These are phyloP conservation scores for Rhagonycha fulva DNA, from an alignment of 2,888 invertebrate genomes.

Conservation along the genomic window DNA sequence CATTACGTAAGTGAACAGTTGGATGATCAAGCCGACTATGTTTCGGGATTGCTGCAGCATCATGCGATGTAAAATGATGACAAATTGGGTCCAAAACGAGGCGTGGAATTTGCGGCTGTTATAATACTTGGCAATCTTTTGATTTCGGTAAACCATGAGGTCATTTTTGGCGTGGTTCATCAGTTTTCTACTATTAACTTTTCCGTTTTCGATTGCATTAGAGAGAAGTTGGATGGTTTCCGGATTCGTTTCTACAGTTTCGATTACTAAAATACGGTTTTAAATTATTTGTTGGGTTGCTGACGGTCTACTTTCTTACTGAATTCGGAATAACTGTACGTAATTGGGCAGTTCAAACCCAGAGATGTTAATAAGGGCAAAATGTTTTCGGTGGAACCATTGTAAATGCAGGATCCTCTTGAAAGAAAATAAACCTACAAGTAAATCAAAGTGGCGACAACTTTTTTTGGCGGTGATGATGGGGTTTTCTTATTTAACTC, in stretches of 20 bases:
- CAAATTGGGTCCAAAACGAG: conserved; percentile 60
- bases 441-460: background rate
- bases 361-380: conserved; percentile 70
- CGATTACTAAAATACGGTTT: conserved; percentile 53
- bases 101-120: background rate
- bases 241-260: conserved; percentile 48
- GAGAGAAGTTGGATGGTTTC: conserved; percentile 45
- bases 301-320: conserved; percentile 41
- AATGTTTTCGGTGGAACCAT: conserved; percentile 68
- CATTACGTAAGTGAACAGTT: conserved; percentile 60
- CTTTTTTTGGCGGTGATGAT: background rate
- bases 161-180: background rate
- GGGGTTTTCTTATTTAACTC: background rate
- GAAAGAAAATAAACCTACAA: conserved; percentile 57
- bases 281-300: background rate
- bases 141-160: background rate
- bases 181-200: conserved; percentile 40
- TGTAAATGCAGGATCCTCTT: conserved; percentile 66
- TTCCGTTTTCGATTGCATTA: conserved; percentile 53
- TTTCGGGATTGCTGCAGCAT: conserved; percentile 61
- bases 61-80: conserved; percentile 60
- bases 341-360: conserved; percentile 72
- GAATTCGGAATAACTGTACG: conserved; percentile 81
- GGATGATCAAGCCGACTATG: conserved; percentile 59
- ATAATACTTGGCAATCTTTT: conserved; percentile 21